These are phyloP conservation scores for Callipepla squamata DNA, from an alignment of 2,113 vertebrate genomes.

Conservation along the genomic window DNA sequence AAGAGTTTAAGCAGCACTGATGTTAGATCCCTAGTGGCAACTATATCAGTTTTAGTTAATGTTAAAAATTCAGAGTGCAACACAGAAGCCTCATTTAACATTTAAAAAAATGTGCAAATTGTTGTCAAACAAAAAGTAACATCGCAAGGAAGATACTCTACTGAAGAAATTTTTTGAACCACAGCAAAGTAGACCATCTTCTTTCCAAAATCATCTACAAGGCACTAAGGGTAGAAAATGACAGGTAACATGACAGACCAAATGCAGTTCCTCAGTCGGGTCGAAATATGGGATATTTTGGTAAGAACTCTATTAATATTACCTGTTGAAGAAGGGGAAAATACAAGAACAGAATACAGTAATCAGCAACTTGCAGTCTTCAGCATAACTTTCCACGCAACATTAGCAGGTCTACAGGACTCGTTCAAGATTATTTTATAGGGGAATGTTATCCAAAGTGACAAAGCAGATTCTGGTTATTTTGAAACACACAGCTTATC, in stretches of 20 bases:
- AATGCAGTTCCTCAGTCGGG: slow-evolving; percentile 90
- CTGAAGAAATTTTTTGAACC: slow-evolving; percentile 73
- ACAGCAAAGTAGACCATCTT: slow-evolving; percentile 88
- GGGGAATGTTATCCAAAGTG: not conserved
- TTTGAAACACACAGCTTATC: not conserved
- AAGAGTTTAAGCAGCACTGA: slow-evolving; percentile 79
- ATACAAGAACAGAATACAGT: slow-evolving; percentile 67
- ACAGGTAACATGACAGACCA: slow-evolving; percentile 83
- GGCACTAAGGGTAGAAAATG: slow-evolving; percentile 97
- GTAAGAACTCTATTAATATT: slow-evolving; percentile 99
- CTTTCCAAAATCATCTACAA: slow-evolving; percentile 94
- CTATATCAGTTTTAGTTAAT: slow-evolving; percentile 63
- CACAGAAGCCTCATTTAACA: slow-evolving; percentile 82
- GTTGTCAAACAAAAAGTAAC: slow-evolving; percentile 84
- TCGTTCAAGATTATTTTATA: not conserved
- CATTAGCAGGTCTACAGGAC: not conserved
- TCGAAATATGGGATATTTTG: slow-evolving; percentile 99
- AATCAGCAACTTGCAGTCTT: slow-evolving; percentile 46
- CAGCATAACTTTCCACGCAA: not conserved
- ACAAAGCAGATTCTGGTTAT: not conserved
- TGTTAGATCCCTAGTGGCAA: slow-evolving; percentile 74
- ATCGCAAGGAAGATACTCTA: slow-evolving; percentile 78
- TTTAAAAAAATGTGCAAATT: slow-evolving; percentile 92
- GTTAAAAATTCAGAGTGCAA: slow-evolving; percentile 86
- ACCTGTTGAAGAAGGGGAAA: slow-evolving; percentile 84